Percentiles rank a stretch among this genome's conserved stretches.
phyloP scores from a whole-genome alignment of 1,140 invertebrate species.

The Tetramorium alpestre region DNA sequence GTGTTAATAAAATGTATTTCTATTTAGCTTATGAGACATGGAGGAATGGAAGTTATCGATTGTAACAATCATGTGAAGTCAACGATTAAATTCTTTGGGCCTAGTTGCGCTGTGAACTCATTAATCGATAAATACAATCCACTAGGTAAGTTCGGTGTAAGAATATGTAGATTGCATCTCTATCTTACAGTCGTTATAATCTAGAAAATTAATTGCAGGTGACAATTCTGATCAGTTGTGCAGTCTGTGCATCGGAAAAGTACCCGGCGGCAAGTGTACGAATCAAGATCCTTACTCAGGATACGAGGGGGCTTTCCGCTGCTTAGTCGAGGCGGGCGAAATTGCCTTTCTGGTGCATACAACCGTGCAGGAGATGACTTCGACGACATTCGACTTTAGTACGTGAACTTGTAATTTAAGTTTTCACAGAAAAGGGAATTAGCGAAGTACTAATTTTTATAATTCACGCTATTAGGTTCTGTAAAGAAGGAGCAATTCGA shows the following conservation, averaged over 20 bases:
- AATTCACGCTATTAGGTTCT: slow-evolving; percentile 81
- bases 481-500: slow-evolving; percentile 91
- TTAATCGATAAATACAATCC: slow-evolving; percentile 97
- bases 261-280: slow-evolving; percentile 93
- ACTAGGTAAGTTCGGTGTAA: slow-evolving; percentile 88
- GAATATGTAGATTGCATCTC: not conserved
- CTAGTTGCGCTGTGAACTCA: slow-evolving; percentile 97
- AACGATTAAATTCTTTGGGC: slow-evolving; percentile 94
- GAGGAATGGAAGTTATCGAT: slow-evolving; percentile 93
- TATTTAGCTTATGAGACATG: slow-evolving; percentile 91
- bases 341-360: slow-evolving; percentile 97
- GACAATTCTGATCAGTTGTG: slow-evolving; percentile 94
- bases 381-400: slow-evolving; percentile 87
- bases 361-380: slow-evolving; percentile 91
- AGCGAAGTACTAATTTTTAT: not conserved
- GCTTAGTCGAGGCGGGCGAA: slow-evolving; percentile 94
- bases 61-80: slow-evolving; percentile 99
- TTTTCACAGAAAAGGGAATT: not conserved
- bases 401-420: slow-evolving; percentile 69
- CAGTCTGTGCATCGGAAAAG: slow-evolving; percentile 92
- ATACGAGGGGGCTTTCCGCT: slow-evolving; percentile 95
- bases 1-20: slow-evolving; percentile 36
- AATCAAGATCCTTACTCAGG: slow-evolving; percentile 95
- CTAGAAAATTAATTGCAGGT: slow-evolving; percentile 83
- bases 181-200: not conserved